phyloP scores from a whole-genome alignment of 2,888 invertebrate genomes.

The Apamea anceps region DNA sequence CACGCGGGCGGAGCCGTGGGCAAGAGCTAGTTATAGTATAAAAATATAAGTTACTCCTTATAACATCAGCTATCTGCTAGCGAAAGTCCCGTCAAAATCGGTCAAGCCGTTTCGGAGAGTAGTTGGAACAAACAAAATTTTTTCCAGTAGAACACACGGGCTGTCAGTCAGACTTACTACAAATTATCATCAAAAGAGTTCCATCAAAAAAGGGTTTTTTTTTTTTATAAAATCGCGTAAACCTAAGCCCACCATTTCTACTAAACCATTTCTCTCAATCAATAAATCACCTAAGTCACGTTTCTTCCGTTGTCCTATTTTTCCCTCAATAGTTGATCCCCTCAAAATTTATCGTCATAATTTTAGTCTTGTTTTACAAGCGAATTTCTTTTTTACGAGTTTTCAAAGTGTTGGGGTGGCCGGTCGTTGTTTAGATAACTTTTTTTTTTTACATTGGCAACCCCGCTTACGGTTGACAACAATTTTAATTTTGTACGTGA shows the following conservation, averaged over 20 bases:
- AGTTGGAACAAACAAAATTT: too few species aligned
- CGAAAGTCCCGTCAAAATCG: too few species aligned
- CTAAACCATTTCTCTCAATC: constrained; percentile 30
- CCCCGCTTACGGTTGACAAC: constrained; percentile 56
- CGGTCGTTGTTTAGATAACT: constrained; percentile 62
- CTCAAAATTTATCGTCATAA: constrained; percentile 73
- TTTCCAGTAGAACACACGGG: background rate
- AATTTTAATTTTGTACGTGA: constrained; percentile 63
- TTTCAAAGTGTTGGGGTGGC: constrained; percentile 55
- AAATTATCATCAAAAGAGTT: background rate
- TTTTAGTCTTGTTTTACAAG: constrained; percentile 66
- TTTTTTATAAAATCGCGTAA: background rate
- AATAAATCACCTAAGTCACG: constrained; percentile 37
- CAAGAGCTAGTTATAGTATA: too few species aligned
- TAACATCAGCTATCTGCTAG: too few species aligned
- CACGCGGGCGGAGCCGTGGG: too few species aligned
- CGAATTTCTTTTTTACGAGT: constrained; percentile 69
- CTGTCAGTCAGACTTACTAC: background rate
- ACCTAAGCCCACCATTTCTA: background rate
- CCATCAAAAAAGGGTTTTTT: background rate
- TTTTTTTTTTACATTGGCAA: constrained; percentile 60
- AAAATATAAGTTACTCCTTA: too few species aligned
- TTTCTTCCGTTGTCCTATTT: constrained; percentile 18
- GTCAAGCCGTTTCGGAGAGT: too few species aligned
- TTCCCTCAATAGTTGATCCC: constrained; percentile 71